A percentile compares a stretch with the other conserved stretches of the same genome.
Conservation (phyloP, 2,797 vertebrate species). For the Momotus momota region DNA sequence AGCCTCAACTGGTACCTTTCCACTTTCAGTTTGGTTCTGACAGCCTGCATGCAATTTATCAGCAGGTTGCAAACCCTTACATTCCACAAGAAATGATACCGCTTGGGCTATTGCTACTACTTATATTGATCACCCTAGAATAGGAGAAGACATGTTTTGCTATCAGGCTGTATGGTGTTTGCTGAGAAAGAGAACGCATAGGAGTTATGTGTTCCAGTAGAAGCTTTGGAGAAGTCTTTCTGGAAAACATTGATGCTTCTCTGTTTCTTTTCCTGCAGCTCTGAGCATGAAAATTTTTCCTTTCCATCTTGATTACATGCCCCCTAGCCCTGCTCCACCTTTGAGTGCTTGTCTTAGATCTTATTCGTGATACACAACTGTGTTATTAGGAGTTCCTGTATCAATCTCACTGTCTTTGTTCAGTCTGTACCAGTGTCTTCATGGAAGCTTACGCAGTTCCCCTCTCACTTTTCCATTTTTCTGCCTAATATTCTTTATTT, state of each 20-base stretch:
- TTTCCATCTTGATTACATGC: not conserved
- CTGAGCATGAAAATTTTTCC: not conserved
- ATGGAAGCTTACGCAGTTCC: not conserved
- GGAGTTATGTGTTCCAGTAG: not conserved
- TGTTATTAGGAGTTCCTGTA: not conserved
- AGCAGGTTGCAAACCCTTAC: not conserved
- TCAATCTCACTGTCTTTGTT: not conserved
- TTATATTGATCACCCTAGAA: not conserved
- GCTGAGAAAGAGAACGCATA: not conserved
- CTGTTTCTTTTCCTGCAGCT: not conserved
- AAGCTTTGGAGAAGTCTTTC: not conserved
- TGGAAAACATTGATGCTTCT: not conserved
- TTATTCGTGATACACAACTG: not conserved
- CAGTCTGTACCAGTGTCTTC: not conserved
- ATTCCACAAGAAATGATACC: not conserved
- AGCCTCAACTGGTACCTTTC: not conserved
- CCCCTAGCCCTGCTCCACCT: not conserved
- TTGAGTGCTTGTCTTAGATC: not conserved
- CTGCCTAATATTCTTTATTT: not conserved
- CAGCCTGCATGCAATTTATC: not conserved
- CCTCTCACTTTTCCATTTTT: not conserved
- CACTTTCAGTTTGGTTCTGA: not conserved
- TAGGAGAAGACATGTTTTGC: not conserved
- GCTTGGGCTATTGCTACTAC: not conserved
- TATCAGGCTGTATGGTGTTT: not conserved